phyloP scores from a whole-genome alignment of 2,888 invertebrate genomes.

The Formica aserva region DNA sequence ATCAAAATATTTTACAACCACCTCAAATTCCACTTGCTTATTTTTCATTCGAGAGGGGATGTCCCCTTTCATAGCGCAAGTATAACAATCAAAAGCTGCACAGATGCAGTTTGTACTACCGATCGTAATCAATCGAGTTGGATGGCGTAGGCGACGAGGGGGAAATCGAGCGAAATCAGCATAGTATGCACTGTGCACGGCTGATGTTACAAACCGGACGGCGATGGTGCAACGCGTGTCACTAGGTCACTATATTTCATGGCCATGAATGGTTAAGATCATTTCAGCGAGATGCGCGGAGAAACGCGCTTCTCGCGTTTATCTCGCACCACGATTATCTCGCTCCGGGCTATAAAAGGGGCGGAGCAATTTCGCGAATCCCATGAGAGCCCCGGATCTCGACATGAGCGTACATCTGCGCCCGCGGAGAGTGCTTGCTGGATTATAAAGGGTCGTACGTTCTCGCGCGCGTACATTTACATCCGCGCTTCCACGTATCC shows the following conservation, averaged over 20 bases:
- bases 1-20: conserved; percentile 18
- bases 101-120: conserved; percentile 27
- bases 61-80: conserved; percentile 6
- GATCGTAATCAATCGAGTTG: conserved; percentile 26
- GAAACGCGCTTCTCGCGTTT: conserved; percentile 64
- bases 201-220: conserved; percentile 36
- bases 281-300: conserved; percentile 51
- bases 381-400: conserved; percentile 60
- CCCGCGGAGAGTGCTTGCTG: conserved; percentile 49
- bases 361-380: conserved; percentile 68
- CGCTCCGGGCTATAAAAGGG: conserved; percentile 61
- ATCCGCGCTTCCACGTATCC: conserved; percentile 35
- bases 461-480: conserved; percentile 17
- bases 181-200: conserved; percentile 44
- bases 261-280: conserved; percentile 72
- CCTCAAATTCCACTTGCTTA: not conserved
- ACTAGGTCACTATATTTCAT: conserved; percentile 68
- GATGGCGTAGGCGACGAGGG: conserved; percentile 29
- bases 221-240: conserved; percentile 64
- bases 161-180: conserved; percentile 1
- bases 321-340: conserved; percentile 52
- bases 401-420: conserved; percentile 67
- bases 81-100: conserved; percentile 21
- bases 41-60: conserved; percentile 14
- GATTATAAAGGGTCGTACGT: conserved; percentile 61